These are phyloP conservation scores for Callyntrura sp. DNA, from an alignment of 2,888 invertebrate genomes.

Conservation along the genomic window DNA sequence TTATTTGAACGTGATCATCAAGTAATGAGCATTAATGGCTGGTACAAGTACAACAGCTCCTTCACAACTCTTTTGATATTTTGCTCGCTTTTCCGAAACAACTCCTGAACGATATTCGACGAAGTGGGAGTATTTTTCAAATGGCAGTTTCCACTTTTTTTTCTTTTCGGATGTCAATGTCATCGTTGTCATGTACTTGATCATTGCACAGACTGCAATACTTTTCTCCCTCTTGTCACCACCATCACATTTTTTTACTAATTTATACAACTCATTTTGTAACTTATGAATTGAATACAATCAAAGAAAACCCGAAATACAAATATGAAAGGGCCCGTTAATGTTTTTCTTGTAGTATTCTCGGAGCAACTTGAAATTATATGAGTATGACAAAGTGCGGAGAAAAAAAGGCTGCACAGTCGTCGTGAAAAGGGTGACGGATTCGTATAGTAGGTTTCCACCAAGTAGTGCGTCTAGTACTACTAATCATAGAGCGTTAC, in stretches of 20 bases:
- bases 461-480: neutral
- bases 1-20: slow-evolving; percentile 73
- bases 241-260: slow-evolving; percentile 38
- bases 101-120: neutral
- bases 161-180: slow-evolving; percentile 23
- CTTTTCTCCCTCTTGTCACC: slow-evolving; percentile 23
- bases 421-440: neutral
- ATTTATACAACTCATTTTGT: slow-evolving; percentile 53
- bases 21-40: slow-evolving; percentile 78
- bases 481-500: neutral
- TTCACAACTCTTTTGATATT: slow-evolving; percentile 32
- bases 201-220: neutral
- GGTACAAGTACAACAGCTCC: slow-evolving; percentile 41
- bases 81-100: neutral
- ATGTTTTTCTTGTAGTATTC: slow-evolving; percentile 50
- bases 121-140: slow-evolving; percentile 34
- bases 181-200: slow-evolving; percentile 23
- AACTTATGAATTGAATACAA: slow-evolving; percentile 62
- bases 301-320: slow-evolving; percentile 66
- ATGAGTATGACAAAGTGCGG: too few relatives aligned
- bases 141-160: neutral
- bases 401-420: neutral
- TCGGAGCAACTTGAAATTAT: neutral
- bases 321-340: slow-evolving; percentile 10
- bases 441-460: too few relatives aligned